Evolutionary conservation across 2,113 vertebrate genomes (phyloP), one percentile per base, ranked within the genome.

Genomic region (Hippocampus comes): DNA sequence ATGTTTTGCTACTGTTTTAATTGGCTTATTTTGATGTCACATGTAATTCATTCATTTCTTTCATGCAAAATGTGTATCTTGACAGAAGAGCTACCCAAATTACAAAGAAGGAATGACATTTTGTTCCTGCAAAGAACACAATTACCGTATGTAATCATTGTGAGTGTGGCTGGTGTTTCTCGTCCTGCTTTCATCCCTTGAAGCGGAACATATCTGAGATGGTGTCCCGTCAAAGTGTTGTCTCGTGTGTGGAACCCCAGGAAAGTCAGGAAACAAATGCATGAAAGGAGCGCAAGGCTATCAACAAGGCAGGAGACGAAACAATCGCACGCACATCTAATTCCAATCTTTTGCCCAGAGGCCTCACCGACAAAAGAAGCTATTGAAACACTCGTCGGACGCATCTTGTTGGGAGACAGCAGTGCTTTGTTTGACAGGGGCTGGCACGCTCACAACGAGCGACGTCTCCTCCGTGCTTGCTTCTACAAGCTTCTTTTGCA

Each of bases 381-480:
- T 78, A 82, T 82, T 85, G 55, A 78, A 67, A 79, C 75, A 71
- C 70, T 70, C 48, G 72, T 87, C 85, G 65, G 46, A 76, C 76
- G 73, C 66, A 84, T 70, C 77, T 6, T 82, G 65, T 80, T 67
- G 57, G 56, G 25, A 82, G 70, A 88, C 78, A 85, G 69, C 77
- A 65, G 7, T 76, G 38, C 76, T 70, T 74, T 90, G 87, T 86
- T 83, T 70, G 67, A 11, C 67, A 17, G 56, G 20, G 23, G 27
- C 70, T 68, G 56, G 75, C 61, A 67, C 55, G 73, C 48, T 77
- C 66, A 66, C 57, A 46, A 73, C 64, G 65, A 78, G 84, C 9
- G 86, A 88, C 15, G 17, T 89, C 86, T 67, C 84, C 78, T 72
- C 63, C 49, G 11, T 85, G 76, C n/a, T 82, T 63, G 61, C 66